Conservation (phyloP, 2,888 invertebrate species). For the Cremastinae sp. region DNA sequence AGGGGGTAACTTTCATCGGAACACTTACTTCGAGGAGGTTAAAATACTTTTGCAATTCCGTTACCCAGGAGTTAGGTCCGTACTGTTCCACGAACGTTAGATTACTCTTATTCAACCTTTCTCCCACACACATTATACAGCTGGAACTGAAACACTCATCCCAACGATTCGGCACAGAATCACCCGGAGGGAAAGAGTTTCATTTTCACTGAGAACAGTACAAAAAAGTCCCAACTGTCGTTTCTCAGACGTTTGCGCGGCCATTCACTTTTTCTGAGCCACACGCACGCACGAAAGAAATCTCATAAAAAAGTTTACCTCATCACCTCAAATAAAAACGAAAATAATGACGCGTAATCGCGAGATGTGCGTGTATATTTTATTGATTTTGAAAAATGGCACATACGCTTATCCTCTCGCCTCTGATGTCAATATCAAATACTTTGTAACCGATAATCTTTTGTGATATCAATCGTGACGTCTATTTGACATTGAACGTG, state of each 20-base stretch:
- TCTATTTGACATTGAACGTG: too few species aligned
- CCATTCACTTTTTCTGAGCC: not conserved
- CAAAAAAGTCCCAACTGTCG: slow-evolving; percentile 17
- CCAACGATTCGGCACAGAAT: not conserved
- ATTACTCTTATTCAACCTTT: slow-evolving; percentile 8
- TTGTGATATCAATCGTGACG: too few species aligned
- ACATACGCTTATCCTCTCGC: too few species aligned
- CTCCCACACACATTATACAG: not conserved
- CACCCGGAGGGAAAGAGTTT: slow-evolving; percentile 5
- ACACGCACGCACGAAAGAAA: too few species aligned
- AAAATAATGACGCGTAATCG: too few species aligned
- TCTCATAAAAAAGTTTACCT: too few species aligned
- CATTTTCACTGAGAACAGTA: slow-evolving; percentile 17
- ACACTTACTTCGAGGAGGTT: slow-evolving; percentile 43
- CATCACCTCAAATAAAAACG: too few species aligned
- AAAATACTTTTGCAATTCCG: slow-evolving; percentile 59
- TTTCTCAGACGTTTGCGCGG: slow-evolving; percentile 5
- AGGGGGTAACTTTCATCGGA: slow-evolving; percentile 37
- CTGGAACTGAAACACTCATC: slow-evolving; percentile 8
- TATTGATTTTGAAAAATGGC: too few species aligned
- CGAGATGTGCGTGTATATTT: too few species aligned
- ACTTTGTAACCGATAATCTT: too few species aligned
- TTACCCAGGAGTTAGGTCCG: slow-evolving; percentile 7
- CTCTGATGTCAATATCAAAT: too few species aligned
- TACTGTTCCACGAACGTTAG: slow-evolving; percentile 18